A percentile compares a stretch with the other conserved stretches of the same genome.
Evolutionary conservation across 2,888 invertebrate species (phyloP).

Genomic region (Villa cingulata): DNA sequence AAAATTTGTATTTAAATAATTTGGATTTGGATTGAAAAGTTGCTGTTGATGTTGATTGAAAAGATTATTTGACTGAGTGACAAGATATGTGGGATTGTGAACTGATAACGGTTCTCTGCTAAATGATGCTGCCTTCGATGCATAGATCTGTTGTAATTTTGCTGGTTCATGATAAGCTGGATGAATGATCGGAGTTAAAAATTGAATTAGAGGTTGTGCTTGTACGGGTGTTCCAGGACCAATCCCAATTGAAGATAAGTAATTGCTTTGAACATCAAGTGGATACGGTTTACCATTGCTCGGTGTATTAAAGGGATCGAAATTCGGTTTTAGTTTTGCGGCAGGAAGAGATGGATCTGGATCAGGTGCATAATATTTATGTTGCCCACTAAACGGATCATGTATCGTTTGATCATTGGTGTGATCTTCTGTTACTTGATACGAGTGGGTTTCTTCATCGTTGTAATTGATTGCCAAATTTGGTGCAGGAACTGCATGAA

Average conservation of each 20-base stretch:
- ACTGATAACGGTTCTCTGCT: constrained; percentile 27
- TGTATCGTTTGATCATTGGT: constrained; percentile 34
- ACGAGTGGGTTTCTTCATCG: constrained; percentile 29
- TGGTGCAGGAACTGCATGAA: constrained; percentile 76
- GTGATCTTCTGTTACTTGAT: constrained; percentile 42
- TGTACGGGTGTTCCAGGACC: constrained; percentile 11
- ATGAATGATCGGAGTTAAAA: constrained; percentile 32
- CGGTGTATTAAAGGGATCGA: constrained; percentile 34
- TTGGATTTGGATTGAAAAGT: constrained; percentile 42
- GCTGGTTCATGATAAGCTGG: constrained; percentile 35
- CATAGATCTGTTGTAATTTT: constrained; percentile 30
- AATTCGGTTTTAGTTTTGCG: constrained; percentile 32
- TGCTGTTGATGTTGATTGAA: constrained; percentile 31
- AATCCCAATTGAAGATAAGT: constrained; percentile 12
- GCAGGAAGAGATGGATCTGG: constrained; percentile 38
- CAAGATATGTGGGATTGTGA: constrained; percentile 33
- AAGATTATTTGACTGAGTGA: constrained; percentile 35
- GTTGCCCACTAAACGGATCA: constrained; percentile 32
- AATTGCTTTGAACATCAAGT: constrained; percentile 28
- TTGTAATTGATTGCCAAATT: constrained; percentile 40
- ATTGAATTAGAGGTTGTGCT: constrained; percentile 28
- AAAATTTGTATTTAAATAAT: constrained; percentile 31
- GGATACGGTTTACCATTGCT: constrained; percentile 35
- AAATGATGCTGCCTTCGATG: constrained; percentile 24
- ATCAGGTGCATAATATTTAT: constrained; percentile 39